phyloP scores from a whole-genome alignment of 2,113 vertebrate species.

The Saiga tatarica region DNA sequence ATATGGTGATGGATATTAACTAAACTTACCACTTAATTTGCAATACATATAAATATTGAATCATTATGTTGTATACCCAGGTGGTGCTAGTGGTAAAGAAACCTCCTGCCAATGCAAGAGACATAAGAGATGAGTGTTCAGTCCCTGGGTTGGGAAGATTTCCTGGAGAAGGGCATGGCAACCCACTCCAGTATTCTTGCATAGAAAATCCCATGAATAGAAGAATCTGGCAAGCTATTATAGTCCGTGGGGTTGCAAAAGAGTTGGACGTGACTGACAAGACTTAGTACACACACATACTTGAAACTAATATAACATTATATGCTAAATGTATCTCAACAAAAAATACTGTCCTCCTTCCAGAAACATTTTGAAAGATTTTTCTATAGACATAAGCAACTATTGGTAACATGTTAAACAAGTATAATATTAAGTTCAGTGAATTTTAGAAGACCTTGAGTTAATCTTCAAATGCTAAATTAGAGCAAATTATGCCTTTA shows the following conservation, averaged over 20 bases:
- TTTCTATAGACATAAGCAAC: neutral
- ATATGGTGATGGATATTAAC: neutral
- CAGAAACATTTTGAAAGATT: neutral
- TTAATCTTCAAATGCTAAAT: neutral
- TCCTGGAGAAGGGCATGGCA: neutral
- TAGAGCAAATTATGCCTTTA: neutral
- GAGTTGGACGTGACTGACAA: neutral
- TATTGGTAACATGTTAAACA: neutral
- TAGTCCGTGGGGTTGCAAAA: neutral
- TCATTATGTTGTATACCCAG: neutral
- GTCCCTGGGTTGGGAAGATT: neutral
- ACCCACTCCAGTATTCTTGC: neutral
- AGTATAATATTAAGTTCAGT: neutral
- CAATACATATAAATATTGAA: neutral
- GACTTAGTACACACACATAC: neutral
- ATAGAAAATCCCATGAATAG: neutral
- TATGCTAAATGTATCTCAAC: neutral
- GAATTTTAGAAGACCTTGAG: neutral
- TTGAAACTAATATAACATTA: neutral
- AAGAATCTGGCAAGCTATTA: neutral
- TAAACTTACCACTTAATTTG: neutral
- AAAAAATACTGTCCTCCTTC: neutral
- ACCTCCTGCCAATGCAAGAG: neutral
- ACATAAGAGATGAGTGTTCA: neutral
- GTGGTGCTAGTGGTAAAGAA: neutral